These are phyloP conservation scores for Zeuzera pyrina DNA, from an alignment of 2,888 invertebrate genomes.

Conservation along the genomic window DNA sequence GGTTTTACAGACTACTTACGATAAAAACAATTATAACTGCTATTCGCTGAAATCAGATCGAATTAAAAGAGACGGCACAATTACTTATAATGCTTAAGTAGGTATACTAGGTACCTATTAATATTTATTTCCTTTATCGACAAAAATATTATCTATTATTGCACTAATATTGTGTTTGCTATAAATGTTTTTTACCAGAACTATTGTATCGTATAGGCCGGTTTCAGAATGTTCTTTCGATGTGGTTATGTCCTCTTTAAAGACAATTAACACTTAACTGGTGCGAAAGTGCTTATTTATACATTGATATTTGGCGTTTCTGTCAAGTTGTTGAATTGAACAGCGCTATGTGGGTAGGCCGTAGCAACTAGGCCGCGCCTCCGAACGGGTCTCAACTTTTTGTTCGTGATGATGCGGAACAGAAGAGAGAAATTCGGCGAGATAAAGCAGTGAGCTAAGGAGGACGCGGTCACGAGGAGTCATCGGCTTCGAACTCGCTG, in stretches of 20 bases:
- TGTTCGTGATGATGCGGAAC: constrained; percentile 67
- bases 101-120: too few relatives aligned
- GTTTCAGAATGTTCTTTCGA: too few relatives aligned
- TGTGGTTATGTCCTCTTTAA: constrained; percentile 29
- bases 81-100: too few relatives aligned
- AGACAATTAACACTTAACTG: constrained; percentile 33
- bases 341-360: constrained; percentile 31
- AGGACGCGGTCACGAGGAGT: constrained; percentile 68
- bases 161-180: too few relatives aligned
- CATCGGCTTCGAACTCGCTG: constrained; percentile 59
- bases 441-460: constrained; percentile 62
- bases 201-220: too few relatives aligned
- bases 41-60: too few relatives aligned
- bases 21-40: too few relatives aligned
- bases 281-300: constrained; percentile 31
- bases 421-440: constrained; percentile 68
- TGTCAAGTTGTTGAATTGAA: constrained; percentile 16
- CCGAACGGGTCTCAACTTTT: constrained; percentile 63
- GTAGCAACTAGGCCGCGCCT: constrained; percentile 59
- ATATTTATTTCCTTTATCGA: too few relatives aligned
- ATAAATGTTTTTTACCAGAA: too few relatives aligned
- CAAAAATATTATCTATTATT: too few relatives aligned
- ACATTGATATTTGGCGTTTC: constrained; percentile 28
- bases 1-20: too few relatives aligned
- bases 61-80: too few relatives aligned